Evolutionary conservation across 1,140 invertebrate species (phyloP), one percentile per base, ranked within the genome.

Genomic region (Drosophila sechellia): DNA sequence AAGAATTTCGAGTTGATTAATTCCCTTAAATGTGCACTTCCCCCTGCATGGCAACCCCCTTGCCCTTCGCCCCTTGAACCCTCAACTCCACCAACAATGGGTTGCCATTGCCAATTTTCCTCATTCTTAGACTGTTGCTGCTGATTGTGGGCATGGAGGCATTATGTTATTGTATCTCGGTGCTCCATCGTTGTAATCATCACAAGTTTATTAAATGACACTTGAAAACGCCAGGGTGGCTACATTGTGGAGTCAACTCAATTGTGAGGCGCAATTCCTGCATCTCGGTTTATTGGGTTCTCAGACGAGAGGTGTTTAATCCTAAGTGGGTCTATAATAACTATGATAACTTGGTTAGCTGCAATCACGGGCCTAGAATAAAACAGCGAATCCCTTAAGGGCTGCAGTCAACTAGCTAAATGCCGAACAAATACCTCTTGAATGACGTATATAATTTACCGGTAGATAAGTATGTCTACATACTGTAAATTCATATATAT

Each of bases 191-290:
- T 68, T 79, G 78, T 71, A 86, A 85, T 68, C 70, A 74, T 86
- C 56, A 78, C 75, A 81, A 81, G 72, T 86, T 81, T 68, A 86
- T 85, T 86, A 81, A 81, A 85, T 85, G 86, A 86, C 61, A 68
- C 81, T 81, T 86, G 74, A 81, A 73, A 61, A 68, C 61, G 53
- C 17, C n/a, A 57, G 25, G 22, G 54, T 49, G 42, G 25, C 42
- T 43, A 54, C 37, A 25, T 66, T 40, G 56, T 78, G 54, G 54
- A 15, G 50, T 56, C 64, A 69, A 66, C 22, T 52, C 48, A 56
- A 39, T 74, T 58, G 71, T 73, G 60, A 73, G 57, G 34, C 69
- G 66, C 69, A 71, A 49, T 72, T 73, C 39, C 40, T 46, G 17
- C 39, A 27, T 5, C 39, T 34, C 17, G 42, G 48, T 73, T 61